phyloP scores from a whole-genome alignment of 2,888 invertebrate genomes.

The Desoria tigrina region DNA sequence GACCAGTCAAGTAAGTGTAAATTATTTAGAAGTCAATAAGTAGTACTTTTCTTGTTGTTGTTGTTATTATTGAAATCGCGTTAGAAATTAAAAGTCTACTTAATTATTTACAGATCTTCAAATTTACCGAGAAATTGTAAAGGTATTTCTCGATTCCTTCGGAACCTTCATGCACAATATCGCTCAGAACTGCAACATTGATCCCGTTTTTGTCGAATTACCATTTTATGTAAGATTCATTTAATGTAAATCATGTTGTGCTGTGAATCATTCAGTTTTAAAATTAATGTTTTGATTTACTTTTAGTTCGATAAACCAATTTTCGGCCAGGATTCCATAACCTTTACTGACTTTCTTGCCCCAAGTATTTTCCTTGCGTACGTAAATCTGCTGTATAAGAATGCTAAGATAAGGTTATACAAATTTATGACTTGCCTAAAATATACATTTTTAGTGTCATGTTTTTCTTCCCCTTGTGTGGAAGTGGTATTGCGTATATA shows the following conservation, averaged over 20 bases:
- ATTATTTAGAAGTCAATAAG: no score
- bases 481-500: conserved; percentile 43
- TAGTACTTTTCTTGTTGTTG: no score
- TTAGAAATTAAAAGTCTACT: not conserved
- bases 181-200: conserved; percentile 72
- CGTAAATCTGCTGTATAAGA: conserved; percentile 56
- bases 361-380: conserved; percentile 92
- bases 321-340: conserved; percentile 83
- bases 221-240: conserved; percentile 33
- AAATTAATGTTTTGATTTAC: conserved; percentile 50
- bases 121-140: conserved; percentile 82
- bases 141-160: conserved; percentile 82
- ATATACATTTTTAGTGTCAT: conserved; percentile 70
- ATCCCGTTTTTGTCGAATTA: conserved; percentile 71
- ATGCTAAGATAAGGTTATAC: not conserved
- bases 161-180: conserved; percentile 78
- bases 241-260: not conserved
- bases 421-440: not conserved
- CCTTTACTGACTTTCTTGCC: conserved; percentile 92
- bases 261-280: not conserved
- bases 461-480: conserved; percentile 83
- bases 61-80: no score
- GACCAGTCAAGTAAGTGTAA: conserved; percentile 79
- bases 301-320: conserved; percentile 78
- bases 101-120: conserved; percentile 74